Conservation (phyloP, 2,113 vertebrate species). For the Alaudala cheleensis region DNA sequence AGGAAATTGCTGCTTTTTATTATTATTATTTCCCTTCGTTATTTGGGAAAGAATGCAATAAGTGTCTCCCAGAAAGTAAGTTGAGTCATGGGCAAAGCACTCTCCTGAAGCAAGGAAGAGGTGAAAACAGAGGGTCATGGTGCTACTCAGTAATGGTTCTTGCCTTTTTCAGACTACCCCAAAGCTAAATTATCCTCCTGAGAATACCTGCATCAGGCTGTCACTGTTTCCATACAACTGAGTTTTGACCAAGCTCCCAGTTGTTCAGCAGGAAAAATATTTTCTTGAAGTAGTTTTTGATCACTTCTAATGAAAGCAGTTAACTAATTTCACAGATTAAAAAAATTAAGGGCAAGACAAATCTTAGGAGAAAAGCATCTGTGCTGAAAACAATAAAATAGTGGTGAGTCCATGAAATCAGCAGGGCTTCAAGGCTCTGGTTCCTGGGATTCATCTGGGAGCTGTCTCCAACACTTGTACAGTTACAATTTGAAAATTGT, state of each 20-base stretch:
- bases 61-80: background rate
- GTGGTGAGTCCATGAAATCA: background rate
- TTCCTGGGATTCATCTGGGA: background rate
- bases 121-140: fast-evolving
- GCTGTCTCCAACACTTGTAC: background rate
- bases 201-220: background rate
- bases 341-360: background rate
- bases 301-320: background rate
- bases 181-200: background rate
- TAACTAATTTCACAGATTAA: background rate
- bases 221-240: background rate
- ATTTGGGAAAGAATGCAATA: background rate
- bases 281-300: background rate
- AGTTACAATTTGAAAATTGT: background rate
- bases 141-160: background rate
- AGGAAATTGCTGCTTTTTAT: background rate
- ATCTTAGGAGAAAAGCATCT: background rate
- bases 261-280: background rate
- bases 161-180: background rate
- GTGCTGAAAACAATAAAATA: background rate
- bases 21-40: background rate
- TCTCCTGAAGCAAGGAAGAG: background rate
- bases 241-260: background rate
- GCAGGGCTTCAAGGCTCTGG: background rate
- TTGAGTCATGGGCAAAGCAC: background rate